These are phyloP conservation scores for Mythimna pallens DNA, from an alignment of 2,888 invertebrate species.

Conservation along the genomic window DNA sequence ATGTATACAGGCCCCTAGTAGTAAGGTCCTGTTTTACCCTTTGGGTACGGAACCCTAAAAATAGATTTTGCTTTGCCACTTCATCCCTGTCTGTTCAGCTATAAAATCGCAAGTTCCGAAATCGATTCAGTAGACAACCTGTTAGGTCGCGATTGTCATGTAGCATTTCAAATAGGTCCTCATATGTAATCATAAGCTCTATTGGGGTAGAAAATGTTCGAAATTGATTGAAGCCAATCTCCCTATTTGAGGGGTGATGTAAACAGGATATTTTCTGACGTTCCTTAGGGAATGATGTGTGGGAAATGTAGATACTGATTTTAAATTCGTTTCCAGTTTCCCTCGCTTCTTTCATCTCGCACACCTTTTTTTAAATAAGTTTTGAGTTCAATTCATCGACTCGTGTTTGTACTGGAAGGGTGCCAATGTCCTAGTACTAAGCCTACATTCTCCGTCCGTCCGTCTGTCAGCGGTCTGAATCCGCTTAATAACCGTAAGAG, in stretches of 20 bases:
- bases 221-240: constrained; percentile 47
- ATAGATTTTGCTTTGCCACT: no score
- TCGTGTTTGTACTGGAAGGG: no score
- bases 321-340: constrained; percentile 22
- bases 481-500: no score
- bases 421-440: no score
- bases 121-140: background rate
- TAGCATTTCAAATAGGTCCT: constrained; percentile 23
- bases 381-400: background rate
- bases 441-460: no score
- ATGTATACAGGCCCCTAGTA: no score
- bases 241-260: constrained; percentile 21
- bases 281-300: constrained; percentile 27
- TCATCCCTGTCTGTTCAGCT: background rate
- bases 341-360: background rate
- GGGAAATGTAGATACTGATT: constrained; percentile 28
- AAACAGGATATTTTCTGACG: constrained; percentile 13
- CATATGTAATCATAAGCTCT: constrained; percentile 40
- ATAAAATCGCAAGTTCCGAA: background rate
- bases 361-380: background rate
- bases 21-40: no score
- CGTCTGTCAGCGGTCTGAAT: no score
- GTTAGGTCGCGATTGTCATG: background rate
- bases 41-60: no score
- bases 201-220: constrained; percentile 24